Evolutionary conservation across 2,797 vertebrate genomes (phyloP).

Genomic region (Danio kyathit): DNA sequence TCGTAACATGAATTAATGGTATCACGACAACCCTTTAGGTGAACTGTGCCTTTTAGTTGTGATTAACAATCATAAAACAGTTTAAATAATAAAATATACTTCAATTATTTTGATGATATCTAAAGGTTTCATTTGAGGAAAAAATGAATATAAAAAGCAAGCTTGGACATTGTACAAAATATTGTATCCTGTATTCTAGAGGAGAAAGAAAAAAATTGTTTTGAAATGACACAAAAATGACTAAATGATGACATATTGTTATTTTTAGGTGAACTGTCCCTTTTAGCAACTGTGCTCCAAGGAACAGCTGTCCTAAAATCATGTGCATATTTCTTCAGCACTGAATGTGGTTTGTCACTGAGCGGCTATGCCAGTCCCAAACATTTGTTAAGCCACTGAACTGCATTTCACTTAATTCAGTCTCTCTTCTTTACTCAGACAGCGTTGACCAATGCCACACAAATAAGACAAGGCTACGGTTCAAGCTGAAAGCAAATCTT

Average conservation of each 20-base stretch:
- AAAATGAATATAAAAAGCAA: no score
- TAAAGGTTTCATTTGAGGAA: no score
- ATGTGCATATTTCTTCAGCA: not conserved
- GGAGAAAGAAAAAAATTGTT: not conserved
- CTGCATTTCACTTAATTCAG: slow-evolving; percentile 14
- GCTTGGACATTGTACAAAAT: not conserved
- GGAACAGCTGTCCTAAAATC: slow-evolving; percentile 28
- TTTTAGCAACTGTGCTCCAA: not conserved
- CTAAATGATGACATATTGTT: not conserved
- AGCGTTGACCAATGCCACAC: not conserved
- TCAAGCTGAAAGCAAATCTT: not conserved
- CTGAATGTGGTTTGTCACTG: slow-evolving; percentile 38
- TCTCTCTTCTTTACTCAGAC: not conserved
- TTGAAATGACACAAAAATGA: not conserved
- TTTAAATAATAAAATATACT: no score
- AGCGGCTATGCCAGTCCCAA: slow-evolving; percentile 13
- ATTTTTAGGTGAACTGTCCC: not conserved
- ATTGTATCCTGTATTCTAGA: not conserved
- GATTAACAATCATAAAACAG: no score
- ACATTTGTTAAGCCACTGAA: slow-evolving; percentile 38
- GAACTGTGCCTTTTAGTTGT: no score
- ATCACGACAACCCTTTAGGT: no score
- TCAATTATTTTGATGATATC: no score
- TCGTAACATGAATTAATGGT: no score
- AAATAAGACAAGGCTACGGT: slow-evolving; percentile 10